Conservation (phyloP, 2,888 invertebrate genomes). For the Eumerus sabulonum region DNA sequence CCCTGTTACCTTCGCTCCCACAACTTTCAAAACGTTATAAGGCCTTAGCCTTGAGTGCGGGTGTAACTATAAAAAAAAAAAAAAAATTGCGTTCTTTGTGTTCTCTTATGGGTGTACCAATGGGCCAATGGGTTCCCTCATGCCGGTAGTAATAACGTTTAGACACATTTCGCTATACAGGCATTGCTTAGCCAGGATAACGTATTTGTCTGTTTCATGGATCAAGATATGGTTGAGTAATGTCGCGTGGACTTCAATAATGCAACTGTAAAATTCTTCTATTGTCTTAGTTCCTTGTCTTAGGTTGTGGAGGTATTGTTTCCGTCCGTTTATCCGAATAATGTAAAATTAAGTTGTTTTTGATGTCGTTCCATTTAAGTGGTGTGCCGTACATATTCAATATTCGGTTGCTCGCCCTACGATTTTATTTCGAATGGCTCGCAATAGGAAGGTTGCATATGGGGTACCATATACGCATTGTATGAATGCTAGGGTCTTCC, state of each 20-base stretch:
- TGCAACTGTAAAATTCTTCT: not conserved
- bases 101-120: conserved; percentile 5
- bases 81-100: too few species aligned
- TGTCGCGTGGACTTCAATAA: conserved; percentile 1
- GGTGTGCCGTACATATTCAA: too few species aligned
- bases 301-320: too few species aligned
- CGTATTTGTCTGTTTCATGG: not conserved
- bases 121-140: conserved; percentile 8
- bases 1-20: too few species aligned
- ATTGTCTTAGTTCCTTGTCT: not conserved
- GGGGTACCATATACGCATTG: not conserved
- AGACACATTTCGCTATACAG: conserved; percentile 16
- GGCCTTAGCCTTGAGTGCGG: too few species aligned
- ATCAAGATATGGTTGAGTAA: not conserved
- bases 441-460: not conserved
- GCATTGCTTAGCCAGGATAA: not conserved
- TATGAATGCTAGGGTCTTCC: not conserved
- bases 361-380: not conserved
- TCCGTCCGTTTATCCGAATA: not conserved
- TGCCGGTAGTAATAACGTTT: not conserved
- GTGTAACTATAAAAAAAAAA: too few species aligned
- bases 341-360: too few species aligned
- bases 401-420: too few species aligned
- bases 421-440: too few species aligned
- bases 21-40: too few species aligned